Percentiles rank a stretch among this genome's conserved stretches.
Evolutionary conservation across 2,113 vertebrate species (phyloP).

Genomic region (Burhinus oedicnemus): DNA sequence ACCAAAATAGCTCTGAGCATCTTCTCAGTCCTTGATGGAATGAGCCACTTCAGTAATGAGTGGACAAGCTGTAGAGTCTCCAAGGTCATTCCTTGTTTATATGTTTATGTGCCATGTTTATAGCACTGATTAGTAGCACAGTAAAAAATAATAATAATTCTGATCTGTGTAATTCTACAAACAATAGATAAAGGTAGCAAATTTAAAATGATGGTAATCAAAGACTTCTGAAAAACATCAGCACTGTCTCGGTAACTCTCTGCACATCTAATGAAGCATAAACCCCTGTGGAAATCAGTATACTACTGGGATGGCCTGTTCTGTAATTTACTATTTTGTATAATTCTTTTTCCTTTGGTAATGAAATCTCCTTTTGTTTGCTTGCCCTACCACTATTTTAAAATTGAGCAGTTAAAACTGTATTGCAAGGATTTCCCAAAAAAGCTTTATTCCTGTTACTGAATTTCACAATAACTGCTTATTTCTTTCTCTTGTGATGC

Average conservation of each 20-base stretch:
- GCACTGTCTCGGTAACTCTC: not conserved
- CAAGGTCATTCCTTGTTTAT: slow-evolving; percentile 5
- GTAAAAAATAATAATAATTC: not conserved
- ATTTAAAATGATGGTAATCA: not conserved
- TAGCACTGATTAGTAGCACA: not conserved
- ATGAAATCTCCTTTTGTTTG: not conserved
- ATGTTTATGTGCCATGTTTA: too few species aligned
- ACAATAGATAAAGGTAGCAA: not conserved
- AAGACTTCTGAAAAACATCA: not conserved
- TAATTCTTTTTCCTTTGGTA: not conserved
- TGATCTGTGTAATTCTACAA: not conserved
- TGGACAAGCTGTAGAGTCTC: not conserved
- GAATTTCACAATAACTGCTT: not conserved
- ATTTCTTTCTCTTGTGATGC: not conserved
- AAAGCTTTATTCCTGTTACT: not conserved
- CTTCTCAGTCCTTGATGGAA: not conserved
- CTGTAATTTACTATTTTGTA: not conserved
- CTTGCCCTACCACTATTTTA: not conserved
- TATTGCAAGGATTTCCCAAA: not conserved
- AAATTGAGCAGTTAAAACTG: not conserved
- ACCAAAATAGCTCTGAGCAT: slow-evolving; percentile 25
- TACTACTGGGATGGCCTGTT: not conserved
- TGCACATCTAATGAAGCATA: slow-evolving; percentile 2
- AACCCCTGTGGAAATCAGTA: not conserved
- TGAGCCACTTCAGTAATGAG: not conserved